phyloP scores from a whole-genome alignment of 2,888 invertebrate genomes.

The Chrysodeixis includens region DNA sequence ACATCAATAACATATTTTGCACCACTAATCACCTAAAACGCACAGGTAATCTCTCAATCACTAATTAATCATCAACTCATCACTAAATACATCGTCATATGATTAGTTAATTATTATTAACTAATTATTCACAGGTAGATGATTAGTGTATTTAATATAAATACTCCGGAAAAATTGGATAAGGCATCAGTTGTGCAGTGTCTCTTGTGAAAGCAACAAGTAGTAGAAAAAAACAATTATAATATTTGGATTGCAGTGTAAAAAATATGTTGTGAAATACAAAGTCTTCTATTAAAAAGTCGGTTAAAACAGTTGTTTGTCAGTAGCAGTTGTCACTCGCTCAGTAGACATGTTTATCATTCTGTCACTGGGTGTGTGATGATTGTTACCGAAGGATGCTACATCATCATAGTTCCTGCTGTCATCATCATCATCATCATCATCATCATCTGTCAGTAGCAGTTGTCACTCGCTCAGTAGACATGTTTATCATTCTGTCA shows the following conservation, averaged over 20 bases:
- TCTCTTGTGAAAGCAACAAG: background rate
- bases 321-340: conserved; percentile 9
- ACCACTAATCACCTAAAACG: background rate
- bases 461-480: conserved; percentile 32
- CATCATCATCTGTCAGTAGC: conserved; percentile 3
- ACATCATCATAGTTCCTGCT: background rate
- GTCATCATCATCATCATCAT: background rate
- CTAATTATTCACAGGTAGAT: conserved; percentile 11
- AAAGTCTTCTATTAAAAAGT: background rate
- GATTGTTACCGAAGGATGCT: conserved; percentile 28
- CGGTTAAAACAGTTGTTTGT: background rate
- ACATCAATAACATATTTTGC: background rate
- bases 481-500: conserved; percentile 59
- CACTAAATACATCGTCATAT: background rate
- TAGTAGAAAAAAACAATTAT: background rate
- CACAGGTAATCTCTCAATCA: background rate
- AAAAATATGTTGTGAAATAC: background rate
- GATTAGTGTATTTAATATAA: conserved; percentile 31
- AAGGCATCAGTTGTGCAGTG: conserved; percentile 45
- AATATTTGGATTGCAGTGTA: no score
- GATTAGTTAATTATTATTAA: background rate
- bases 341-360: conserved; percentile 45
- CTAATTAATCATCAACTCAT: background rate
- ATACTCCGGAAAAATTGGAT: conserved; percentile 21
- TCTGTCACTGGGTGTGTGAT: conserved; percentile 58